Evolutionary conservation across 2,797 vertebrate species (phyloP).

Genomic region (Pseudomugil tenellus): DNA sequence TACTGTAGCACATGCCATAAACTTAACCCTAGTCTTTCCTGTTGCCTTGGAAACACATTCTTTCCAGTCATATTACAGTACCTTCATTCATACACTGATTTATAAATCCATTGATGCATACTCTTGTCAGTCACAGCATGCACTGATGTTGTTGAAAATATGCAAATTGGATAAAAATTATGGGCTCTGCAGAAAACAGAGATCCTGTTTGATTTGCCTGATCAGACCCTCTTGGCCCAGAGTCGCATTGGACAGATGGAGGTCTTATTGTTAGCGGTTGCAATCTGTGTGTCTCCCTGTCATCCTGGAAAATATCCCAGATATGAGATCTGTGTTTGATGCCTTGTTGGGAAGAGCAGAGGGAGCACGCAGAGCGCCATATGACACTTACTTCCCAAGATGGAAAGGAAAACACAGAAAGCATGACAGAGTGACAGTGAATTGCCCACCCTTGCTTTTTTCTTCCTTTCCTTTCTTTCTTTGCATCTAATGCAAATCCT

Average conservation of each 20-base stretch:
- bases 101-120: conserved; percentile 29
- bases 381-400: conserved; percentile 57
- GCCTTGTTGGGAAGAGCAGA: conserved; percentile 50
- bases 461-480: not conserved
- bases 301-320: conserved; percentile 60
- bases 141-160: conserved; percentile 1
- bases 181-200: not conserved
- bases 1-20: conserved; percentile 36
- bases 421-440: conserved; percentile 4
- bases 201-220: conserved; percentile 18
- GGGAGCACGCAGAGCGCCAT: conserved; percentile 55
- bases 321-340: conserved; percentile 63
- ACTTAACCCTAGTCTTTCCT: conserved; percentile 35
- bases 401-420: conserved; percentile 1
- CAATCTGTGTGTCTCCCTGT: conserved; percentile 27
- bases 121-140: not conserved
- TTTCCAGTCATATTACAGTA: conserved; percentile 21
- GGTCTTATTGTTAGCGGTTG: conserved; percentile 37
- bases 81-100: conserved; percentile 25
- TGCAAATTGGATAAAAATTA: not conserved
- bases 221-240: conserved; percentile 22
- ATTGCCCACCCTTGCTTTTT: conserved; percentile 9
- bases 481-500: not conserved
- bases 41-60: conserved; percentile 64
- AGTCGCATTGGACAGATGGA: conserved; percentile 49